These are phyloP conservation scores for Epiblema foenella DNA, from an alignment of 2,888 invertebrate species.

Conservation along the genomic window DNA sequence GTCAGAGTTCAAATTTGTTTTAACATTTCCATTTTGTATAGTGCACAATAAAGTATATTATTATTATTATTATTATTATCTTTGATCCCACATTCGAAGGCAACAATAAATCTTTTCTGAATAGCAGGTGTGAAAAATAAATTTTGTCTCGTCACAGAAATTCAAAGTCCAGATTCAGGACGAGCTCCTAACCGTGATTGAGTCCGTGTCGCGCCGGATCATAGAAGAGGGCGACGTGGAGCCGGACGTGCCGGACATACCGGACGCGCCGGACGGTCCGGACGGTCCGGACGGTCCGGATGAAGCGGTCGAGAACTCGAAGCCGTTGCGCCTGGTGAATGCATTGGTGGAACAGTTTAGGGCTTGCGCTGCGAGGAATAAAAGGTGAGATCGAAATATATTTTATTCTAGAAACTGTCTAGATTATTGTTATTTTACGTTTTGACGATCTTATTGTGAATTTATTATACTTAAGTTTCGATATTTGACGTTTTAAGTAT, in stretches of 20 bases:
- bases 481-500: too few species aligned
- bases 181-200: slow-evolving; percentile 91
- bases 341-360: slow-evolving; percentile 72
- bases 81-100: too few species aligned
- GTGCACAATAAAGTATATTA: too few species aligned
- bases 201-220: slow-evolving; percentile 91
- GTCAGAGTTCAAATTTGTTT: too few species aligned
- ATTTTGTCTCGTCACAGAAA: slow-evolving; percentile 77
- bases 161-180: slow-evolving; percentile 93
- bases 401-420: too few species aligned
- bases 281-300: slow-evolving; percentile 30
- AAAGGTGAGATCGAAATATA: slow-evolving; percentile 61
- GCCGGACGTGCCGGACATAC: slow-evolving; percentile 42
- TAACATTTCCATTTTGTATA: too few species aligned
- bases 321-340: slow-evolving; percentile 67
- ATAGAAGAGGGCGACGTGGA: slow-evolving; percentile 83
- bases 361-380: slow-evolving; percentile 72
- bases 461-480: too few species aligned
- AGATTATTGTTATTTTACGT: too few species aligned
- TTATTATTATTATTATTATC: too few species aligned
- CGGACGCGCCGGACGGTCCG: slow-evolving; percentile 50
- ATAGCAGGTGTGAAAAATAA: too few species aligned
- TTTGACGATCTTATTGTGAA: too few species aligned
- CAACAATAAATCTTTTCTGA: too few species aligned
- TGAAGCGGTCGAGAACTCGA: slow-evolving; percentile 65